Percentiles rank a stretch among this genome's conserved stretches.
Conservation (phyloP, 35 echinoderm and acorn worm species). For the Lytechinus pictus region DNA sequence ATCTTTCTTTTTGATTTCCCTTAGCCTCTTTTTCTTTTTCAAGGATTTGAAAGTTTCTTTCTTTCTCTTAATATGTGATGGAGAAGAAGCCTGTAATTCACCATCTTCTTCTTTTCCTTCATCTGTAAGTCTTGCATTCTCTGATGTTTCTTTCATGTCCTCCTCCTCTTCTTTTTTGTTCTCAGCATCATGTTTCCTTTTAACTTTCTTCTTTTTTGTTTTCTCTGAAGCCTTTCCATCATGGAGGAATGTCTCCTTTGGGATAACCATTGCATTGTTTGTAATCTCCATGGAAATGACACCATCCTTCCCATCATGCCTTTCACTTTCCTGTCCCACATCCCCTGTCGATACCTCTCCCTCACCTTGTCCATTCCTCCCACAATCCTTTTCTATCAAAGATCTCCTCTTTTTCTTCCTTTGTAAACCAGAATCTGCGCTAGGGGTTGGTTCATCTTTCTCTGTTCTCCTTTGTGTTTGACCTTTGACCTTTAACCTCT, state of each 20-base stretch:
- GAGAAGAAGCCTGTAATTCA: neutral
- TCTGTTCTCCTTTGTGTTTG: neutral
- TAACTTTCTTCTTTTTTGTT: neutral
- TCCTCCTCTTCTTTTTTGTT: neutral
- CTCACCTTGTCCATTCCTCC: neutral
- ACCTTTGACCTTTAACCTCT: neutral
- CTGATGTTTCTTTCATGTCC: neutral
- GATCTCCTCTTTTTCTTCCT: neutral
- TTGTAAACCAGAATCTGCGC: neutral
- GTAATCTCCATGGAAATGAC: neutral
- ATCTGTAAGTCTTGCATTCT: neutral
- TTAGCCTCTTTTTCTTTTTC: neutral
- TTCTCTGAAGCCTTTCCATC: neutral
- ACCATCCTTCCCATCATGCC: neutral
- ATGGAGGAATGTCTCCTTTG: neutral
- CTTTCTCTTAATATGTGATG: neutral
- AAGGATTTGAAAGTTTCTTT: neutral
- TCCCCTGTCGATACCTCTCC: neutral
- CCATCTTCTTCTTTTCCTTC: neutral
- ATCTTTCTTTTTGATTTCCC: neutral
- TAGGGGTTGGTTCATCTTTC: neutral
- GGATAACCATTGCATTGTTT: neutral
- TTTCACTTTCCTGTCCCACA: neutral
- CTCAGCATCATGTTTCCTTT: neutral
- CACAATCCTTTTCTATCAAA: neutral